A percentile compares a stretch with the other conserved stretches of the same genome.
Conservation (phyloP, 2,113 vertebrate species). For the Peromyscus maniculatus region DNA sequence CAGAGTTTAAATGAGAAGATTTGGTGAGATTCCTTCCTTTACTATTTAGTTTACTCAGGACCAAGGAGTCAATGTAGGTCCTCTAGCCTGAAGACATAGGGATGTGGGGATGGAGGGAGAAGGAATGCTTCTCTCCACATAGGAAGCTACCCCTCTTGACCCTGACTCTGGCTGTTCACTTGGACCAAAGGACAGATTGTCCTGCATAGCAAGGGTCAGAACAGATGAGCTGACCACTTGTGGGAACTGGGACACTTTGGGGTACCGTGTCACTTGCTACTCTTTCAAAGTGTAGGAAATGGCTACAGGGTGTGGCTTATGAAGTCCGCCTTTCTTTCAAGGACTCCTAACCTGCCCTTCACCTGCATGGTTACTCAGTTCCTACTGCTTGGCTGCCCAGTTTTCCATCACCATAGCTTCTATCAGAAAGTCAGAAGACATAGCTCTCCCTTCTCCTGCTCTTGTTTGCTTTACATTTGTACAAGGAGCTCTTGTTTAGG, state of each 20-base stretch:
- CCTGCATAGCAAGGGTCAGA: background rate
- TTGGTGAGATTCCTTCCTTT: rapidly evolving
- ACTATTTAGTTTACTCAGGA: background rate
- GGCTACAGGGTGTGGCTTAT: background rate
- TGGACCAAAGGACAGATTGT: background rate
- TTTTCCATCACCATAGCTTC: too few species aligned
- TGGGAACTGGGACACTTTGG: background rate
- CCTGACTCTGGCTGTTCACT: background rate
- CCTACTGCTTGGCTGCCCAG: background rate
- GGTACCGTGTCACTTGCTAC: rapidly evolving
- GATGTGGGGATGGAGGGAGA: slow-evolving; percentile 85
- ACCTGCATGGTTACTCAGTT: background rate
- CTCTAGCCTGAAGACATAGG: slow-evolving; percentile 88
- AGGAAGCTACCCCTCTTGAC: background rate
- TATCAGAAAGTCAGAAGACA: background rate
- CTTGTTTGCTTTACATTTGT: background rate
- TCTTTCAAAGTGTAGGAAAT: background rate
- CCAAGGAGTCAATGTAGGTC: background rate
- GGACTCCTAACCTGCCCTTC: too few species aligned
- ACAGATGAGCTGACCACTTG: background rate
- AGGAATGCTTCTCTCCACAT: background rate
- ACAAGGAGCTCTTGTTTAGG: background rate
- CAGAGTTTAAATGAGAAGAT: background rate
- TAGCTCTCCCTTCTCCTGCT: background rate
- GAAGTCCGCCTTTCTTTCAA: background rate